Conservation (phyloP, 2,113 vertebrate species). For the Athene noctua region DNA sequence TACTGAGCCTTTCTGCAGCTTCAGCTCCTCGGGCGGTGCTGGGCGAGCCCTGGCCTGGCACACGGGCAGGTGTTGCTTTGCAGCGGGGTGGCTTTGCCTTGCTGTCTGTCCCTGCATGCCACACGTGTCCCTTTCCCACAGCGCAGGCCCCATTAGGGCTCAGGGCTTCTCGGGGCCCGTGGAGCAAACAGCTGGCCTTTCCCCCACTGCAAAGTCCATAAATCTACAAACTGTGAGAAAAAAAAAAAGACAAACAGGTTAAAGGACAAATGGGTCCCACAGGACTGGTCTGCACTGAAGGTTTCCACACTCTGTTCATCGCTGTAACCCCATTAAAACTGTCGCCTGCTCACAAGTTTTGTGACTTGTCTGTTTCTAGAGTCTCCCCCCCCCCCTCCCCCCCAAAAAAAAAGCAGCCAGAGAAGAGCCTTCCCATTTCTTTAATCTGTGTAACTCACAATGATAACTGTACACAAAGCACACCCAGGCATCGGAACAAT, state of each 20-base stretch:
- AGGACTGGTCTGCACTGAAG: background rate
- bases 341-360: background rate
- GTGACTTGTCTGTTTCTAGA: background rate
- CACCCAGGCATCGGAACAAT: slow-evolving; percentile 74
- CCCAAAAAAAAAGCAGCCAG: slow-evolving; percentile 63
- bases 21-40: accelerated
- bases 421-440: slow-evolving; percentile 82
- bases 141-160: background rate
- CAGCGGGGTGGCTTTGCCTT: background rate
- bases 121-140: background rate
- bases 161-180: background rate
- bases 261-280: background rate
- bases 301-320: background rate
- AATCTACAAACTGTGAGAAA: background rate
- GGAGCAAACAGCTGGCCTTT: background rate
- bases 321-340: slow-evolving; percentile 59
- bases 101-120: background rate
- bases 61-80: background rate
- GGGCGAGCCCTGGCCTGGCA: background rate
- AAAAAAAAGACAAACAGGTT: background rate
- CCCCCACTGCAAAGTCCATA: background rate
- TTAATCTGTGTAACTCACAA: slow-evolving; percentile 86
- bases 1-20: background rate
- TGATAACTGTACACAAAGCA: slow-evolving; percentile 80
- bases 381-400: background rate